Evolutionary conservation across 1,140 invertebrate genomes (phyloP), one percentile per base, ranked within the genome.

Genomic region (Lepidotrigona ventralis): DNA sequence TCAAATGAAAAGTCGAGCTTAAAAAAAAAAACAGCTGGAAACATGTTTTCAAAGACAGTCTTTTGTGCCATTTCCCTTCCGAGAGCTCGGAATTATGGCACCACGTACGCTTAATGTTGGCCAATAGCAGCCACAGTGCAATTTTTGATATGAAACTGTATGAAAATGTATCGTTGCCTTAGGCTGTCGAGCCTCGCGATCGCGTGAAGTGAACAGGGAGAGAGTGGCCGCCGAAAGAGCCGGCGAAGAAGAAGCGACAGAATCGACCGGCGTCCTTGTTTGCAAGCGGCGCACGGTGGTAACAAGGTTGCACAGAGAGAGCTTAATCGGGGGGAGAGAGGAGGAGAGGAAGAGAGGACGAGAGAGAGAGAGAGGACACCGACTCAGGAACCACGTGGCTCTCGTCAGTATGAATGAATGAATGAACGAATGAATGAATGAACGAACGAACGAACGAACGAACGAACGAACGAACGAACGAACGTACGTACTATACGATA

Each of bases 381-480:
- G 83, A 88, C 85, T 89, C 80, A 86, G 90, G 82, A 89, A 89
- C 79, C 90, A 90, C 90, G 90, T 92, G 87, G 81, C 85, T 56
- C 78, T 84, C 84, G 87, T 88, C 85, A 86, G 86, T 85, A 90
- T 92, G 91, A 92, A 91, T 91, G 88, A 92, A 90, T 79, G 81
- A 90, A 87, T 82, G 88, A 85, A 87, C n/a, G n/a, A n/a, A n/a
- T n/a, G n/a, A 3, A 33, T 2, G 33, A 33, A 33, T 3, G 33
- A 33, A 33, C 33, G 2, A 33, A 33, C 33, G 33, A 33, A 33
- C 33, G 3, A 33, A 33, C 33, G 33, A 33, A 33, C 33, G 33
- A 33, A 29, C 29, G 29, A 29, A 29, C 29, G 29, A 29, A 29
- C 29, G 29, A 29, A 29, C 29, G 29, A 1, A 29, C 2, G 29